Percentiles rank a stretch among this genome's conserved stretches.
Evolutionary conservation across 2,113 vertebrate genomes (phyloP).

Genomic region (Rhinichthys klamathensis): DNA sequence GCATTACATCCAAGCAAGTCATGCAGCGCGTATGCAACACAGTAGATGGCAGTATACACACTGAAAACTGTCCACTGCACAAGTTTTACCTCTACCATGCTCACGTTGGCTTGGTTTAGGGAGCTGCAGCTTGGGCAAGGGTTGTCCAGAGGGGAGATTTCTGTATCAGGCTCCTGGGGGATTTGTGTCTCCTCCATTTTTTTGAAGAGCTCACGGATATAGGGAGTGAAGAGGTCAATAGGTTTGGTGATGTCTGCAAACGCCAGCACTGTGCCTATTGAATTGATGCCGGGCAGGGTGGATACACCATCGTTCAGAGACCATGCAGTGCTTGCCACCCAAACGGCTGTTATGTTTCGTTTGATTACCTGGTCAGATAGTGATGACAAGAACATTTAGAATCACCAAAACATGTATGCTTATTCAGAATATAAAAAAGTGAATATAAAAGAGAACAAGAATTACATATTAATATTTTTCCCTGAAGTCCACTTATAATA

Average conservation of each 20-base stretch:
- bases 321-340: constrained; percentile 87
- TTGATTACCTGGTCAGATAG: constrained; percentile 69
- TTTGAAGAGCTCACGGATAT: constrained; percentile 61
- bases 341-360: constrained; percentile 78
- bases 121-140: constrained; percentile 72
- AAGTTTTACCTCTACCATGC: neutral
- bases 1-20: constrained; percentile 72
- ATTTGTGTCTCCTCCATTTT: constrained; percentile 61
- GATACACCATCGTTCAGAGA: constrained; percentile 51
- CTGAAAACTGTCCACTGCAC: constrained; percentile 69
- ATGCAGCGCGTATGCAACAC: constrained; percentile 84
- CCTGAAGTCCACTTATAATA: too few relatives aligned
- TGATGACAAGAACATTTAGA: neutral
- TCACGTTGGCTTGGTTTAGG: constrained; percentile 66
- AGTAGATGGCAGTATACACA: constrained; percentile 79
- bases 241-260: constrained; percentile 59
- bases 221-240: constrained; percentile 66
- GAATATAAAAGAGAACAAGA: neutral
- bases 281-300: constrained; percentile 68
- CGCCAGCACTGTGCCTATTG: constrained; percentile 82
- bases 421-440: neutral
- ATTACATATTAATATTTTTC: neutral
- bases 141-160: constrained; percentile 37
- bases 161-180: neutral
- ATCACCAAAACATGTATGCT: neutral